Conservation (phyloP, 2,888 invertebrate species). For the Leptogaster cylindrica region DNA sequence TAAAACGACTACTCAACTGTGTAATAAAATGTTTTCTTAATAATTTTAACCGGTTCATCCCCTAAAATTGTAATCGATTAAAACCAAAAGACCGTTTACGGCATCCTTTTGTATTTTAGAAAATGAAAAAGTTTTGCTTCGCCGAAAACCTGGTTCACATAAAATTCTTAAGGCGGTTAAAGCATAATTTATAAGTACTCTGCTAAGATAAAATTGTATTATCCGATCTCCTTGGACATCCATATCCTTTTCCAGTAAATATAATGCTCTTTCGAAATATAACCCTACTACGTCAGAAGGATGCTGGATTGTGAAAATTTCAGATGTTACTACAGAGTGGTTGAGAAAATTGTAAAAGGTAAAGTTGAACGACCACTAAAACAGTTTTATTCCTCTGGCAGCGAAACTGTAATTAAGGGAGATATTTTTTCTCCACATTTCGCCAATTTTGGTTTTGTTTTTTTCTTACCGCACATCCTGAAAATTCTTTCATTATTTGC, state of each 20-base stretch:
- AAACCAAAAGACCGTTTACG: too few species aligned
- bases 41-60: too few species aligned
- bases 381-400: conserved; percentile 16
- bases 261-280: conserved; percentile 15
- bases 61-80: too few species aligned
- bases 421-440: conserved; percentile 32
- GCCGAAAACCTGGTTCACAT: conserved; percentile 20
- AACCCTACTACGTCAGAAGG: conserved; percentile 16
- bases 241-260: conserved; percentile 27
- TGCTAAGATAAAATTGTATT: conserved; percentile 32
- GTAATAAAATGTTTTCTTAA: too few species aligned
- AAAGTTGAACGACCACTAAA: conserved; percentile 14
- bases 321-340: conserved; percentile 20
- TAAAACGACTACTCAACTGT: too few species aligned
- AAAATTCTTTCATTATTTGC: conserved; percentile 37
- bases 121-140: conserved; percentile 16
- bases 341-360: not conserved
- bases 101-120: too few species aligned
- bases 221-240: conserved; percentile 31
- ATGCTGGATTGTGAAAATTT: conserved; percentile 19
- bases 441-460: too few species aligned
- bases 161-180: conserved; percentile 36
- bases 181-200: conserved; percentile 31
- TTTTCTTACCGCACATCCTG: conserved; percentile 24
- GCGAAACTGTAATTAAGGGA: conserved; percentile 28